phyloP scores from a whole-genome alignment of 2,797 vertebrate species.

The Aeoliscus strigatus region DNA sequence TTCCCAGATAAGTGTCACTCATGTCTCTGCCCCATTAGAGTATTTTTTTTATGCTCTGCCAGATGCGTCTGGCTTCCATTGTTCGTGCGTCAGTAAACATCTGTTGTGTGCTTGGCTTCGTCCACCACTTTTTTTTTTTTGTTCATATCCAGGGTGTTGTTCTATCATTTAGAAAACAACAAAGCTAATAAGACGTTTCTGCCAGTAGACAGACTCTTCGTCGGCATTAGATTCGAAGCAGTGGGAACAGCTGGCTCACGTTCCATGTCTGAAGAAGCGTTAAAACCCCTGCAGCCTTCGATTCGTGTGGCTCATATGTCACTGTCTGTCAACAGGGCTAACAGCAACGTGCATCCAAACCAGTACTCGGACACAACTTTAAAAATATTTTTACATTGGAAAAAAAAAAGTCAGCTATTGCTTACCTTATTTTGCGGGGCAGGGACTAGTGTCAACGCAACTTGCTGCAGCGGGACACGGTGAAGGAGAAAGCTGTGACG shows the following conservation, averaged over 20 bases:
- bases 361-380: background rate
- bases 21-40: too few species aligned
- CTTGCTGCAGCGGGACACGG: slow-evolving; percentile 45
- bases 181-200: background rate
- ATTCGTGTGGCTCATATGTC: slow-evolving; percentile 27
- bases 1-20: background rate
- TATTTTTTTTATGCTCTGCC: too few species aligned
- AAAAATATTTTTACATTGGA: too few species aligned
- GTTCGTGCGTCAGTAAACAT: slow-evolving; percentile 6
- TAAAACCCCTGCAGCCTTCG: slow-evolving; percentile 10
- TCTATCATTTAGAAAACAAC: background rate
- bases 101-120: background rate
- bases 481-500: slow-evolving; percentile 66
- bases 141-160: background rate
- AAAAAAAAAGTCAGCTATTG: background rate
- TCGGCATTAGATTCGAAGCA: background rate
- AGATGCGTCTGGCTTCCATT: slow-evolving; percentile 17
- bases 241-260: too few species aligned
- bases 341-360: background rate
- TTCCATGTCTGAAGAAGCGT: slow-evolving; percentile 24
- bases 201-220: background rate
- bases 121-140: background rate
- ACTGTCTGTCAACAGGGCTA: slow-evolving; percentile 7
- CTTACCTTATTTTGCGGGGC: slow-evolving; percentile 59
- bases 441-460: slow-evolving; percentile 25